Percentiles rank a stretch among this genome's conserved stretches.
Evolutionary conservation across 2,797 vertebrate genomes (phyloP).

Genomic region (Pteronotus mesoamericanus): DNA sequence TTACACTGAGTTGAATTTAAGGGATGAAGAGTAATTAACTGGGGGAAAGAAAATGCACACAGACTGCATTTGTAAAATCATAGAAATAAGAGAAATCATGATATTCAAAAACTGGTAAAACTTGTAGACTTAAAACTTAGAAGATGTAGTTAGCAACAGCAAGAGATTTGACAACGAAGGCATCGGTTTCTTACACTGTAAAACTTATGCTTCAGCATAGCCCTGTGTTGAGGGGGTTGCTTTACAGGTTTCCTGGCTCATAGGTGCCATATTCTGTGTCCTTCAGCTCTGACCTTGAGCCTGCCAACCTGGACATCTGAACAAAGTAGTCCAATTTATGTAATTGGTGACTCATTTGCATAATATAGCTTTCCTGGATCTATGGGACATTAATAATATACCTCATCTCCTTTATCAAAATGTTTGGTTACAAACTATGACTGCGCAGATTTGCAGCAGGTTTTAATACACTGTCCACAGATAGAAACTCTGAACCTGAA

Average conservation of each 20-base stretch:
- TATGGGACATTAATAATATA: background rate
- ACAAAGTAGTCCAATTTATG: background rate
- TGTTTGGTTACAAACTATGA: background rate
- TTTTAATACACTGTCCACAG: background rate
- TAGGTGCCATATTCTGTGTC: background rate
- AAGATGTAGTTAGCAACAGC: background rate
- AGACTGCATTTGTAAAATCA: background rate
- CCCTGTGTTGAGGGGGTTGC: background rate
- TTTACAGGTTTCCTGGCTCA: background rate
- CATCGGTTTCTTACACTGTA: background rate
- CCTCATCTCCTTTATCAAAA: background rate
- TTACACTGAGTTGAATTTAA: background rate
- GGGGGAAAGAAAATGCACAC: background rate
- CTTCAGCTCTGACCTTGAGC: background rate
- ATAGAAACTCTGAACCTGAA: background rate
- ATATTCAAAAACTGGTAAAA: background rate
- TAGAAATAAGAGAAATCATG: background rate
- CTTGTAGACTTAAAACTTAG: background rate
- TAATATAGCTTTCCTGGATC: background rate
- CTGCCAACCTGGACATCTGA: background rate
- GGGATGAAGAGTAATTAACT: background rate
- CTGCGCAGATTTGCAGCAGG: background rate
- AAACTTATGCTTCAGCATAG: background rate
- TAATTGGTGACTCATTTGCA: background rate
- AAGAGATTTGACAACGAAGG: background rate